These are phyloP conservation scores for Euura lappo DNA, from an alignment of 1,140 invertebrate species.

Conservation along the genomic window DNA sequence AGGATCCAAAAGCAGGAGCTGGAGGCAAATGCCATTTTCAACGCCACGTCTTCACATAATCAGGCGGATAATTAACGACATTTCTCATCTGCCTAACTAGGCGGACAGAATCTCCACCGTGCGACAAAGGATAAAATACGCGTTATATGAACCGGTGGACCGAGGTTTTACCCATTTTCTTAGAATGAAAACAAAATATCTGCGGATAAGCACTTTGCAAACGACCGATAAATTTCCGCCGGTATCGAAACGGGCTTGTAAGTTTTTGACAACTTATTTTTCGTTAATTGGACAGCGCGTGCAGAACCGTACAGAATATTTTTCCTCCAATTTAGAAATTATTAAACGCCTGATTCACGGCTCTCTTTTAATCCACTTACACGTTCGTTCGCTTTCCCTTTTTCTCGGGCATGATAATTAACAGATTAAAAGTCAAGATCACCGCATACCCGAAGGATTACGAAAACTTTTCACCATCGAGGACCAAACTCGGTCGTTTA, in stretches of 20 bases:
- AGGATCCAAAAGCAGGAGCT: no score
- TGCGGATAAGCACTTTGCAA: not conserved
- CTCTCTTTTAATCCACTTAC: not conserved
- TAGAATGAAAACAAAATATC: no score
- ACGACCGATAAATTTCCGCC: not conserved
- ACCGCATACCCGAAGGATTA: not conserved
- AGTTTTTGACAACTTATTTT: not conserved
- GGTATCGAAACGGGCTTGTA: not conserved
- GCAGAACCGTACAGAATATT: not conserved
- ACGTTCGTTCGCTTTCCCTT: not conserved
- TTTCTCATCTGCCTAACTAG: no score
- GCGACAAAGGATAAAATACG: no score
- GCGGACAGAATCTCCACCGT: no score
- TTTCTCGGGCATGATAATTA: not conserved
- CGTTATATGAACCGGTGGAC: no score
- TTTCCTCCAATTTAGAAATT: not conserved
- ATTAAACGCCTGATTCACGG: not conserved
- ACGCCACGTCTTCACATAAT: no score
- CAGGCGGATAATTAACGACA: no score
- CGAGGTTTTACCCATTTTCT: no score
- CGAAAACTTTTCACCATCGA: not conserved
- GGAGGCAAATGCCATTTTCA: no score
- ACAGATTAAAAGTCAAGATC: not conserved
- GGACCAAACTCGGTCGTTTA: not conserved
- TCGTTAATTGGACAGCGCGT: not conserved